Conservation (phyloP, 1,140 invertebrate species). For the Eriosoma lanigerum region DNA sequence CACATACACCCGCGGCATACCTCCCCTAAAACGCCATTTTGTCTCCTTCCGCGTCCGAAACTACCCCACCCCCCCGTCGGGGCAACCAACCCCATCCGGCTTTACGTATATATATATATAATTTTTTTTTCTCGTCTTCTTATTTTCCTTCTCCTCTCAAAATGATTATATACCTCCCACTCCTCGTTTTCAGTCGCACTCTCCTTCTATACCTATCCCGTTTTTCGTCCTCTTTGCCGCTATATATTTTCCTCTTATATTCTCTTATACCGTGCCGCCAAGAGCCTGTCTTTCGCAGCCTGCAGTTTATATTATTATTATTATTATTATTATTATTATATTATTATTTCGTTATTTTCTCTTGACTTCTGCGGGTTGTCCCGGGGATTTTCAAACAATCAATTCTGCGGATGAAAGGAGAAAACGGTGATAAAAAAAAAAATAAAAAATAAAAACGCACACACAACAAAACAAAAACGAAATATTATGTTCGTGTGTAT, state of each 20-base stretch:
- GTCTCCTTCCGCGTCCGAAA: conserved; percentile 10
- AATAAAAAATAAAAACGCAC: background rate
- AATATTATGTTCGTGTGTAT: background rate
- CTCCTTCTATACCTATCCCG: background rate
- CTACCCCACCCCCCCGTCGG: background rate
- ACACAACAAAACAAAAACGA: background rate
- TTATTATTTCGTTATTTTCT: conserved; percentile 36
- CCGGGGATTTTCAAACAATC: conserved; percentile 50
- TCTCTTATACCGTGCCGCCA: background rate
- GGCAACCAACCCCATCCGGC: background rate
- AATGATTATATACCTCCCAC: conserved; percentile 25
- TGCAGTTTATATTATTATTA: conserved; percentile 37
- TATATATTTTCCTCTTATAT: too few species aligned
- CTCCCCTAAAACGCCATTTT: conserved; percentile 35
- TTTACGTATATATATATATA: background rate
- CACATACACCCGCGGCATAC: background rate
- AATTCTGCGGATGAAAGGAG: conserved; percentile 35
- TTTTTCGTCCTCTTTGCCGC: background rate
- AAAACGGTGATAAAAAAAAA: conserved; percentile 9
- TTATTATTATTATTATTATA: too few species aligned
- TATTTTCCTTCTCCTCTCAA: background rate
- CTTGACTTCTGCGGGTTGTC: conserved; percentile 51
- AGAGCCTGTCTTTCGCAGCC: conserved; percentile 36
- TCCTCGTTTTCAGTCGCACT: background rate
- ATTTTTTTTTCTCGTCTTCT: conserved; percentile 6